A percentile compares a stretch with the other conserved stretches of the same genome.
Evolutionary conservation across 2,888 invertebrate species (phyloP).

Genomic region (Caradrina kadenii): DNA sequence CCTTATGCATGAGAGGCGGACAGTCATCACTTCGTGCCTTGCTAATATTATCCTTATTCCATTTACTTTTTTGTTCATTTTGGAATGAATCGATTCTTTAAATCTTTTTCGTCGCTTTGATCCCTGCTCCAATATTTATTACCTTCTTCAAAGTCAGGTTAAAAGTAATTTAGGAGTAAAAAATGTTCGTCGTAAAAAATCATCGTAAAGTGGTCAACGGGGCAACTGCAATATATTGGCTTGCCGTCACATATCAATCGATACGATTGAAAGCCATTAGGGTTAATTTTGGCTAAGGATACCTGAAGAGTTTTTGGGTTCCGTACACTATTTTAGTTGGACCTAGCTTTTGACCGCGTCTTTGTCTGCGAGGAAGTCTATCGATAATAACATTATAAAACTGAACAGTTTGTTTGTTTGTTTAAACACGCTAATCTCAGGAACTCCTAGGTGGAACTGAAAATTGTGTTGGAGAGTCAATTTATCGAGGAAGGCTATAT

Average conservation of each 20-base stretch:
- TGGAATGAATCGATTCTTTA: not conserved
- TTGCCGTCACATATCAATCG: constrained; percentile 44
- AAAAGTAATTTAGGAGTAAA: constrained; percentile 7
- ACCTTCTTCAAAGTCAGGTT: constrained; percentile 30
- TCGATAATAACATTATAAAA: no score
- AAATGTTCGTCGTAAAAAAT: not conserved
- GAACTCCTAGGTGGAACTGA: no score
- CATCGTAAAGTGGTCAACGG: constrained; percentile 35
- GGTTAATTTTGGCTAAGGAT: constrained; percentile 15
- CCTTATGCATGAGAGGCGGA: not conserved
- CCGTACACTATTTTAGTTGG: not conserved
- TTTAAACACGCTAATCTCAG: no score
- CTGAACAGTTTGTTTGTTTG: no score
- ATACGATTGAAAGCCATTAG: constrained; percentile 43
- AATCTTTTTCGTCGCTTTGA: constrained; percentile 3
- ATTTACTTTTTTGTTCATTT: not conserved
- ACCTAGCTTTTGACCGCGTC: not conserved
- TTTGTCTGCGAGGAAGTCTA: no score
- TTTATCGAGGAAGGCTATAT: no score
- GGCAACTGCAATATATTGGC: constrained; percentile 36
- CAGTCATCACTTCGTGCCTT: no score
- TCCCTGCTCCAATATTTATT: constrained; percentile 25
- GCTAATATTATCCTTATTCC: not conserved
- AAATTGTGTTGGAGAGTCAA: no score
- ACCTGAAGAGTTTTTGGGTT: constrained; percentile 12